Base-by-base conservation (phyloP, 2,113 vertebrate species). In the Mugil cephalus region DNA sequence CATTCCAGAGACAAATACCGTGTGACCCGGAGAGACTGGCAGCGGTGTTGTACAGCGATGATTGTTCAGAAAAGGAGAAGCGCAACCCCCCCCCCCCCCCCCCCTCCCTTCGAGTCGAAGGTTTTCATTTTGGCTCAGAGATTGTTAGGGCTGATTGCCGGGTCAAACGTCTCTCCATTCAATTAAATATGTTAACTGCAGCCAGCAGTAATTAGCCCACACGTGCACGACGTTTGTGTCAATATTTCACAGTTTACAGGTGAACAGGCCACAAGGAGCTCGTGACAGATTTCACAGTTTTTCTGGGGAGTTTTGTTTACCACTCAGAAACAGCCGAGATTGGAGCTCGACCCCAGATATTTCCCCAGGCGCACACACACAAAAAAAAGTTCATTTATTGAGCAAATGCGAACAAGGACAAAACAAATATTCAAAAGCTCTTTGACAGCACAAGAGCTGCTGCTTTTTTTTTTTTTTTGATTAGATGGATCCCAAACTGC, bases 101-200 rank as follows among this genome's bases (percentile, higher is more conserved):
- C 15, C 15, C 48, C 36, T 17, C 0, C 30, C n/a, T 7, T n/a
- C 5, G 0, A 0, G 24, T 30, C 24, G 24, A 30, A 30, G 4
- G 15, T 66, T 47, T 74, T 56, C 55, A 61, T 46, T 69, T 12
- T 46, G 34, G 10, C 40, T 54, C 18, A 5, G 4, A 62, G 58
- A 74, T 48, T 17, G 21, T 17, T 2, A 7, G 59, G 24, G 46
- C 47, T 69, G 82, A 72, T 59, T 45, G 14, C 53, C 1, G 54
- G 67, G 50, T 69, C 63, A 63, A 68, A 64, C 3, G 60, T 64
- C 64, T 71, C 48, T 10, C 50, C 65, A 48, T 62, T 69, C 75
- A 53, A 76, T 85, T 74, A 72, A 61, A 87, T 72, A 72, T 59
- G 40, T 53, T 45, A 61, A 69, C 51, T 54, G 17, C 24, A 21